Evolutionary conservation across 2,113 vertebrate species (phyloP).

Genomic region (Carlito syrichta): DNA sequence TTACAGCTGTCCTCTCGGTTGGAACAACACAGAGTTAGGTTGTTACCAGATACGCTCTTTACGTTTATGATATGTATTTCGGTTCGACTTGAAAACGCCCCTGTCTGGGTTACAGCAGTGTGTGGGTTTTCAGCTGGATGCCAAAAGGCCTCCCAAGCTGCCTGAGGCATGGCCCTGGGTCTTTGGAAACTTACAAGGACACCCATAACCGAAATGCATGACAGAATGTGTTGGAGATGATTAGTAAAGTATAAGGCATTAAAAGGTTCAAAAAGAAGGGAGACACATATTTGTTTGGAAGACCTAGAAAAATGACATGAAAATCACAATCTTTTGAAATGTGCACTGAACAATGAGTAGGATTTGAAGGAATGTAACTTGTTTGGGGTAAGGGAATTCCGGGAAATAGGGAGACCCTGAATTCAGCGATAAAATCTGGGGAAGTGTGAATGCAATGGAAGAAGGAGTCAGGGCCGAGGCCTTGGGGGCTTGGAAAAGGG

Average conservation of each 20-base stretch:
- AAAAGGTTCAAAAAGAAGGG: background rate
- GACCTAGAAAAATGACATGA: background rate
- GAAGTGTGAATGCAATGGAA: background rate
- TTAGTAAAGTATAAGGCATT: background rate
- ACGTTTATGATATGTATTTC: conserved; percentile 31
- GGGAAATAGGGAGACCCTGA: background rate
- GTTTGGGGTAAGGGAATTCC: background rate
- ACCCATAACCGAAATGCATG: background rate
- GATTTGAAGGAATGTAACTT: background rate
- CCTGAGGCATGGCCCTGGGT: background rate
- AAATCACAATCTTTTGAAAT: conserved; percentile 2
- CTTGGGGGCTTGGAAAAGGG: background rate
- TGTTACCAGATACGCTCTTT: conserved; percentile 19
- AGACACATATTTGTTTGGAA: background rate
- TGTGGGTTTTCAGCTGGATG: background rate
- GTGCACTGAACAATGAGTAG: background rate
- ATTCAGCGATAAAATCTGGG: background rate
- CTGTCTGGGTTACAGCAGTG: background rate
- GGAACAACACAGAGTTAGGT: background rate
- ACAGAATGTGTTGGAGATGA: background rate
- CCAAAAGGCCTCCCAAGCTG: background rate
- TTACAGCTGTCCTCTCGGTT: background rate
- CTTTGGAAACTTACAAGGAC: background rate
- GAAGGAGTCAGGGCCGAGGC: background rate
- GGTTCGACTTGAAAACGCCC: conserved; percentile 26